Evolutionary conservation across 1,140 invertebrate species (phyloP), one percentile per base, ranked within the genome.

Genomic region (Bombus confusus): DNA sequence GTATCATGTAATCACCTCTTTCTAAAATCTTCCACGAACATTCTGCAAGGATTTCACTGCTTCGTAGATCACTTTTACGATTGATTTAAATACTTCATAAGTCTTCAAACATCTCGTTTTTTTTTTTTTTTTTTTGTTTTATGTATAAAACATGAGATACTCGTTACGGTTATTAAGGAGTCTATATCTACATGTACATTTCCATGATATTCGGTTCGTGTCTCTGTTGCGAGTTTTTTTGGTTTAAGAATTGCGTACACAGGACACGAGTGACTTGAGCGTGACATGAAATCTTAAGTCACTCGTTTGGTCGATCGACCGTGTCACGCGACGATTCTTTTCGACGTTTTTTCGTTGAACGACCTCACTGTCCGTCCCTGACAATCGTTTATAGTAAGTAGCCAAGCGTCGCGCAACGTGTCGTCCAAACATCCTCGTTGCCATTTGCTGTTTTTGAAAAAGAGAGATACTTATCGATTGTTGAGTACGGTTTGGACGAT

Each of bases 301-400:
- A 25, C 4, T 41, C n/a, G 31, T 18, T 77, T 22, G 28, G 31
- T 41, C 31, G 2, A 31, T 66, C 15, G 39, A 5, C 1, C 18
- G 15, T 31, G 66, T 52, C 25, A 22, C n/a, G 15, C 34, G 41
- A 12, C 13, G 31, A 34, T 34, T n/a, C 6, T 82, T 57, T 80
- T 68, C 18, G 1, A 71, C 37, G 18, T 85, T 76, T 90, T 90
- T 90, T 34, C 37, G 72, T 89, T 90, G 68, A 90, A 86, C 52
- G 39, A 90, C 73, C 74, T 78, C 72, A 86, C 72, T 87, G 86
- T 88, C 89, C 89, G 88, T 90, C 88, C 88, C 86, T 88, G 88
- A 90, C 86, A 91, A 91, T 91, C 88, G 88, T 87, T 86, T 81
- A 77, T 91, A 86, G 88, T 77, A 68, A 37, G 59, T 88, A 86